phyloP scores from a whole-genome alignment of 2,113 vertebrate genomes.

The Chelonoidis abingdonii region DNA sequence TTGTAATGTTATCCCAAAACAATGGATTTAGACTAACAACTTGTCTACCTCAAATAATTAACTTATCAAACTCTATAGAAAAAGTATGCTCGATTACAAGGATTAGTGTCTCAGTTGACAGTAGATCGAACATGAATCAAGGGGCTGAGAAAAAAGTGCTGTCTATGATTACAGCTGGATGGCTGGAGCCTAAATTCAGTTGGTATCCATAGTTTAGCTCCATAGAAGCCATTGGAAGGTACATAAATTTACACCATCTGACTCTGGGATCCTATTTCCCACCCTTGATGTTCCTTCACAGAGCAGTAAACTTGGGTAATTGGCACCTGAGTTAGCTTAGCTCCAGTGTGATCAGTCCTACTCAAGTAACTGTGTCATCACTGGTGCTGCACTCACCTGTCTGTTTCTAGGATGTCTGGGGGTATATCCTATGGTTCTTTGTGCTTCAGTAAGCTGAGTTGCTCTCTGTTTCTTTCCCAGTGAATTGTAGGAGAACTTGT shows the following conservation, averaged over 20 bases:
- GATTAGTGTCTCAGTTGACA: background rate
- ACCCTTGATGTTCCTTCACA: background rate
- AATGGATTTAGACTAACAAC: background rate
- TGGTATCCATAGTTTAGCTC: background rate
- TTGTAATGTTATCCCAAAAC: background rate
- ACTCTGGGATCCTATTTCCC: background rate
- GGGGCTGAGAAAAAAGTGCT: background rate
- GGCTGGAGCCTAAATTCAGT: background rate
- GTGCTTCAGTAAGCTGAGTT: background rate
- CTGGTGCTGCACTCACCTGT: background rate
- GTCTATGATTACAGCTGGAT: background rate
- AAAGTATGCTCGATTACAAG: background rate
- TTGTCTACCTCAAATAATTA: background rate
- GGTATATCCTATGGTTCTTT: fast-evolving
- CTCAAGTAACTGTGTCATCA: background rate
- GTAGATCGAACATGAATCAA: background rate
- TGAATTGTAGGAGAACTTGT: background rate
- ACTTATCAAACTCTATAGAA: background rate
- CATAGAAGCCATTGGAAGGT: background rate
- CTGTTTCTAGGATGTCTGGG: background rate
- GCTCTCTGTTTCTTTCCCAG: background rate
- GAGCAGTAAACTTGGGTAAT: background rate
- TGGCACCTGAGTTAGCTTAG: fast-evolving
- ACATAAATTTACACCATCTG: background rate
- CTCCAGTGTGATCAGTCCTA: background rate